phyloP scores from a whole-genome alignment of 2,888 invertebrate species.

The Acronicta psi region DNA sequence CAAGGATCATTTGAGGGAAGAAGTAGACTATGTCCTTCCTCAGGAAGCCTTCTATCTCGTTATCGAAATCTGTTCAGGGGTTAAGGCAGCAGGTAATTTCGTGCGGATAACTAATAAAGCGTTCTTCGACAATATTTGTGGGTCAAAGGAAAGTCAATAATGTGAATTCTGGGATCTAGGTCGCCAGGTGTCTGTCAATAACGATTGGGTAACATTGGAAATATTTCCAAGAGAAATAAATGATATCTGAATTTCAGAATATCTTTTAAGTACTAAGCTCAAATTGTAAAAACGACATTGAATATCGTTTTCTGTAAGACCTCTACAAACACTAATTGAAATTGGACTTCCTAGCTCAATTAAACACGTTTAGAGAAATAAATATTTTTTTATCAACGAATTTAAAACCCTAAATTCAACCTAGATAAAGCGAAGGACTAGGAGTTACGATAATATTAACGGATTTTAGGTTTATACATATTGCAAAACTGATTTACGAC shows the following conservation, averaged over 20 bases:
- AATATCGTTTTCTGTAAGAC: too few relatives aligned
- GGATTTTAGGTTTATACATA: slow-evolving; percentile 1
- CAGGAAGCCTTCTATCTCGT: too few relatives aligned
- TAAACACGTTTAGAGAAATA: too few relatives aligned
- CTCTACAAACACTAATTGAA: too few relatives aligned
- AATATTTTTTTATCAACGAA: too few relatives aligned
- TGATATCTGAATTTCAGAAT: not conserved
- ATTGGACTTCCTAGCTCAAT: not conserved
- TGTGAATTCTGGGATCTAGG: not conserved
- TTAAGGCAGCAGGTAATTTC: too few relatives aligned
- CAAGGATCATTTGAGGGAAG: too few relatives aligned
- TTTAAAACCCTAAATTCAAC: too few relatives aligned
- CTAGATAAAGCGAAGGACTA: too few relatives aligned
- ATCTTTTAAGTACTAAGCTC: not conserved
- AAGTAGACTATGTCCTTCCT: too few relatives aligned
- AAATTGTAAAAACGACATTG: not conserved
- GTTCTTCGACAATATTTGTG: not conserved
- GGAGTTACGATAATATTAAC: too few relatives aligned
- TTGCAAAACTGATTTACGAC: slow-evolving; percentile 35
- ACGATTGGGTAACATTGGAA: not conserved
- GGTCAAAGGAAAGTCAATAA: not conserved
- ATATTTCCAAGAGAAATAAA: slow-evolving; percentile 1
- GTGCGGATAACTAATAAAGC: not conserved
- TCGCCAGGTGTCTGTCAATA: not conserved
- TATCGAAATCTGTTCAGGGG: too few relatives aligned